Evolutionary conservation across 2,888 invertebrate genomes (phyloP).

Genomic region (Dendrolimus pini): DNA sequence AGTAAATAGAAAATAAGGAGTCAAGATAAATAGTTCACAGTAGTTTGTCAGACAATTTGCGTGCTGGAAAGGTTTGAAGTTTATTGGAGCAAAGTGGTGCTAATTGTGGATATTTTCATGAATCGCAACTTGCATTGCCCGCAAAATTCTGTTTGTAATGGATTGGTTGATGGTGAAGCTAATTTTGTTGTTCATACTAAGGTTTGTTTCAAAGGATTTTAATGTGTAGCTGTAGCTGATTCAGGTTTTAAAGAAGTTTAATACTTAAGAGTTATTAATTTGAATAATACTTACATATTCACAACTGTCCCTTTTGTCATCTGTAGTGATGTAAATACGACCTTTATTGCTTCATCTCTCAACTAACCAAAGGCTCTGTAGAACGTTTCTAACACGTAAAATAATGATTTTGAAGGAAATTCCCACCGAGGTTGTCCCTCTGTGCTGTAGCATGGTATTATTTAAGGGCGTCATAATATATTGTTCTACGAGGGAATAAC

Average conservation of each 20-base stretch:
- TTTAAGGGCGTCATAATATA: no score
- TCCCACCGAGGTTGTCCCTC: no score
- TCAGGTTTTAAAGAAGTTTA: background rate
- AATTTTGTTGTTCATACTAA: background rate
- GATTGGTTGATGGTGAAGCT: background rate
- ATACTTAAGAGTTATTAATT: background rate
- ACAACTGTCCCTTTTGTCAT: no score
- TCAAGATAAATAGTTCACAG: conserved; percentile 24
- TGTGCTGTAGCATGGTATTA: no score
- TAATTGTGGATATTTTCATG: conserved; percentile 5
- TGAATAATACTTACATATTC: no score
- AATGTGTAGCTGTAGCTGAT: background rate
- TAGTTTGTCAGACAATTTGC: conserved; percentile 31
- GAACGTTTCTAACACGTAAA: no score
- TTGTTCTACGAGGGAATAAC: no score
- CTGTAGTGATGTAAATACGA: no score
- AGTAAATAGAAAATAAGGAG: conserved; percentile 15
- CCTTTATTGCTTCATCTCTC: no score
- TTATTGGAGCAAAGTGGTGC: conserved; percentile 9
- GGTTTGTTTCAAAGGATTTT: background rate
- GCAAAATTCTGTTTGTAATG: background rate
- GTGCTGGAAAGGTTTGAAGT: conserved; percentile 17
- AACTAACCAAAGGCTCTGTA: no score
- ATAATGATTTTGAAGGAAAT: no score
- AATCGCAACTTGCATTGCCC: background rate